Base-by-base conservation (phyloP, 2,797 vertebrate species). In the Furcifer pardalis region DNA sequence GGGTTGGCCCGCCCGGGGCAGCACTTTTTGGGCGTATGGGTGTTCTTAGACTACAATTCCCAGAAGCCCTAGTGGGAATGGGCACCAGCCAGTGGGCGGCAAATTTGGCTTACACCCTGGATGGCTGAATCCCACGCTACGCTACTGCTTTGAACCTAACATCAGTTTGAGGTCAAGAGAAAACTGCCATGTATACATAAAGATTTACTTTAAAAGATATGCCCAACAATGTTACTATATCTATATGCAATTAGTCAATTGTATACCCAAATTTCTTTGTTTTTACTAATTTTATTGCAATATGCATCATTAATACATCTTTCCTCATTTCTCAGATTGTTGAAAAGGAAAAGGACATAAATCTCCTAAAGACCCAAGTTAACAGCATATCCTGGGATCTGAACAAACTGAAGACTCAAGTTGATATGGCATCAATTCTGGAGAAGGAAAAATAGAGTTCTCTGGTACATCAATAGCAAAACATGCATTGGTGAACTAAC, bases 401-500 rank as follows among this genome's bases (percentile, higher is more conserved):
- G 83, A 84, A 73, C 0, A 87, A 77, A n/a, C 77, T 76, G 42
- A 84, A 87, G 82, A 88, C 86, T 72, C 88, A 89, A 68, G 88
- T 78, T 69, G 62, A 90, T 78, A 78, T 77, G 81, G 78, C 79
- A 10, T 52, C 44, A 46, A 88, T 79, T 56, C 68, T 88, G 60
- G 79, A 92, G 75, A 81, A 89, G 81, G 73, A 84, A 86, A 84
- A 86, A 77, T 74, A 71, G 40, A 49, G 35, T 82, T 89, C 46
- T 89, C 90, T 5, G 77, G 25, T 8, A 84, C 69, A 32, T 9
- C 25, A 80, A 83, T 32, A 80, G 6, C 46, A 40, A 1, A 17
- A 30, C 74, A 23, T 62, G 75, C 79, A 80, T 60, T 62, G 56
- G 83, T 40, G n/a, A 85, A 10, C 0, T 0, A 62, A 73, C 19